Percentiles rank a stretch among this genome's conserved stretches.
These are phyloP conservation scores for Malurus melanocephalus DNA, from an alignment of 2,113 vertebrate species.

Conservation along the genomic window DNA sequence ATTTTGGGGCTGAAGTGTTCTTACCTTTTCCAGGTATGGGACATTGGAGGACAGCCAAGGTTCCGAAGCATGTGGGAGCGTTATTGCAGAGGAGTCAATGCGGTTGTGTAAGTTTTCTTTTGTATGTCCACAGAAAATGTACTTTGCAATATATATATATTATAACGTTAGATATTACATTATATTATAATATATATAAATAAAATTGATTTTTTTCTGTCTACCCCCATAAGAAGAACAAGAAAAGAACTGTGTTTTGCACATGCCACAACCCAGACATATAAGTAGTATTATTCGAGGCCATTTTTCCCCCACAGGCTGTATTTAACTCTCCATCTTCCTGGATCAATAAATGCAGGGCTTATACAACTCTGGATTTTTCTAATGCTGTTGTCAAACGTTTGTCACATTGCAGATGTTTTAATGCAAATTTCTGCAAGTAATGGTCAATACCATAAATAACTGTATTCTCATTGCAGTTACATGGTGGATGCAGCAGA, in stretches of 20 bases:
- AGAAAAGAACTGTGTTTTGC: neutral
- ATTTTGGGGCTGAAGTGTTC: neutral
- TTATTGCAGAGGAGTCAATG: conserved; percentile 75
- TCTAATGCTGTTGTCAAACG: neutral
- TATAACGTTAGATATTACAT: neutral
- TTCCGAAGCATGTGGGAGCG: conserved; percentile 75
- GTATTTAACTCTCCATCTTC: neutral
- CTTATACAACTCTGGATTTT: neutral
- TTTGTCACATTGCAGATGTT: neutral
- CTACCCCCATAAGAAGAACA: neutral
- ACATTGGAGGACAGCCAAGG: conserved; percentile 72
- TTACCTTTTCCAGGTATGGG: conserved; percentile 62
- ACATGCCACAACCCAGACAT: neutral
- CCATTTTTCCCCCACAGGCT: neutral
- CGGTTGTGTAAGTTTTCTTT: conserved; percentile 70
- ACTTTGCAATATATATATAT: neutral
- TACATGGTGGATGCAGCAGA: conserved; percentile 77
- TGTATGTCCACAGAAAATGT: neutral
- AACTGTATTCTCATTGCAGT: conserved; percentile 20
- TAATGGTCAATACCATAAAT: neutral
- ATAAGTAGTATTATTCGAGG: neutral
- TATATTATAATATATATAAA: neutral
- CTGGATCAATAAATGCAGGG: neutral
- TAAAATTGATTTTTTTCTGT: neutral
- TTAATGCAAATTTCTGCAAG: neutral